Base-by-base conservation (phyloP, 1,140 invertebrate species). In the Heliconius nattereri region DNA sequence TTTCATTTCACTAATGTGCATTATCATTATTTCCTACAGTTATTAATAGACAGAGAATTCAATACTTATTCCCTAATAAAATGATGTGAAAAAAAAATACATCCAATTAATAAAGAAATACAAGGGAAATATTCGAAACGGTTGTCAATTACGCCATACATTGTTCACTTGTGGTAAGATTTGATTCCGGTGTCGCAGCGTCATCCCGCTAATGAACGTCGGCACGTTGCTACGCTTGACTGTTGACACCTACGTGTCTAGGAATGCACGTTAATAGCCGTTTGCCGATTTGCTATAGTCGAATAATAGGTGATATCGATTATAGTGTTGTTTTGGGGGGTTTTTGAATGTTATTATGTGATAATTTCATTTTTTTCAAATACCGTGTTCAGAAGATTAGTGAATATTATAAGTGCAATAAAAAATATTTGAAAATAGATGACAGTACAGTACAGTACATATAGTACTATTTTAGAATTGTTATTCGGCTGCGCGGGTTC, bases 151-250 rank as follows among this genome's bases (percentile, higher is more conserved):
- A 86, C 76, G 79, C 23, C 45, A 66, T 78, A 83, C 85, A 84
- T 84, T 85, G 86, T 87, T 87, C 83, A 78, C 78, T 78, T 82
- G 84, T 54, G 66, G 75, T 80, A 84, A 85, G 84, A 89, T 89
- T 87, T 86, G 85, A 87, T 88, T 89, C 85, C 83, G 85, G 86
- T 85, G 85, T 86, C 84, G 84, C 81, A 82, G 83, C 86, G 89
- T 88, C 82, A 85, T 84, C 85, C 81, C 85, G 81, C 81, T 87
- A 88, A 90, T 89, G 87, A 85, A 86, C 80, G 83, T 81, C 77
- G 83, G 85, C 85, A 87, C 86, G 87, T 29, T 91, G 85, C 75
- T 57, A 52, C 29, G 72, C 73, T 75, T 81, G 73, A 75, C 78
- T 79, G 74, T 29, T 78, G 57, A 76, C 77, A 77, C 45, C 79